Conservation (phyloP, 2,888 invertebrate genomes). For the Charanyca ferruginea region DNA sequence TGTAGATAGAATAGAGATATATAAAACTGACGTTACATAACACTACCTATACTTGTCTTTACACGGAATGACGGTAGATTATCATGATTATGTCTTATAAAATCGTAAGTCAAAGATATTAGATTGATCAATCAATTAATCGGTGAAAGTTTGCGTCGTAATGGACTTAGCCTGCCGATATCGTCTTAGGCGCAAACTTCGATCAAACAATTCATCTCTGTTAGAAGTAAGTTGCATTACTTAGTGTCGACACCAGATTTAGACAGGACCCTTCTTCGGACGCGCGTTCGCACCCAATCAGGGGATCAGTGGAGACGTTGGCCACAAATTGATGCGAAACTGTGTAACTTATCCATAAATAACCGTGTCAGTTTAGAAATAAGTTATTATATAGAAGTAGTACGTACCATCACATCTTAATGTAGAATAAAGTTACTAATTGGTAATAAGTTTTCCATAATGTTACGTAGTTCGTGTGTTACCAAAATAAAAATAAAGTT, state of each 20-base stretch:
- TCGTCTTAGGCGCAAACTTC: constrained; percentile 38
- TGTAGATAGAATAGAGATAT: constrained; percentile 50
- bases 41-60: constrained; percentile 38
- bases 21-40: constrained; percentile 27
- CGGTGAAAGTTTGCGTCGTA: constrained; percentile 33
- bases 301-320: constrained; percentile 37
- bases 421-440: constrained; percentile 51
- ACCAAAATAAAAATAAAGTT: constrained; percentile 38
- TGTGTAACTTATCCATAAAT: constrained; percentile 18
- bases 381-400: constrained; percentile 52
- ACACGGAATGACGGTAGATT: constrained; percentile 44
- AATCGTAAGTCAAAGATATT: constrained; percentile 47
- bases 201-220: constrained; percentile 45
- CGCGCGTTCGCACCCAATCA: constrained; percentile 44
- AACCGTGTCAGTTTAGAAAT: constrained; percentile 43
- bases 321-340: constrained; percentile 24
- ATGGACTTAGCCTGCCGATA: constrained; percentile 20
- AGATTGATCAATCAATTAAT: constrained; percentile 44
- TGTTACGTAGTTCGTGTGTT: constrained; percentile 49
- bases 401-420: constrained; percentile 39
- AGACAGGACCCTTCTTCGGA: constrained; percentile 11
- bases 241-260: constrained; percentile 39
- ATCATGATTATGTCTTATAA: constrained; percentile 46
- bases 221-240: constrained; percentile 45
- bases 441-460: constrained; percentile 47